Evolutionary conservation across 2,113 vertebrate genomes (phyloP).

Genomic region (Chionis minor): DNA sequence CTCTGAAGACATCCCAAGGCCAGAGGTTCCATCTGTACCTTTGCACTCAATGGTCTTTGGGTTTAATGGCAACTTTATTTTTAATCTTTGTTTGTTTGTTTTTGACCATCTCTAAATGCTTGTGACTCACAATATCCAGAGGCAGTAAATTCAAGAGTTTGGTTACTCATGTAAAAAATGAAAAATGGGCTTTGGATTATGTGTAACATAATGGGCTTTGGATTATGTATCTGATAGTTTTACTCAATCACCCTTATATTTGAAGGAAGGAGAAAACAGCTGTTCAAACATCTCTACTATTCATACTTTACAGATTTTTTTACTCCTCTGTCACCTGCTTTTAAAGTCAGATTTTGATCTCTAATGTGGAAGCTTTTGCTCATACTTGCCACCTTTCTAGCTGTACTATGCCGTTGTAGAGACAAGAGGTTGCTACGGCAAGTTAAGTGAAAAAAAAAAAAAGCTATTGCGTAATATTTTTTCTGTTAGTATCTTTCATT

Average conservation of each 20-base stretch:
- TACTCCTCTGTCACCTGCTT: not conserved
- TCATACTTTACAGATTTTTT: too few relatives aligned
- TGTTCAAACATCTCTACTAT: not conserved
- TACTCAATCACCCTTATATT: not conserved
- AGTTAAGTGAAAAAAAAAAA: not conserved
- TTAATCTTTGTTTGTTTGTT: not conserved
- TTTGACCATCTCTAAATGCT: not conserved
- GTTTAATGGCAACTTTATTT: not conserved
- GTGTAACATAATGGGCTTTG: not conserved
- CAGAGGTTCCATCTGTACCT: not conserved
- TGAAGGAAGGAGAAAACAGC: not conserved
- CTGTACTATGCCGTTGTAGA: not conserved
- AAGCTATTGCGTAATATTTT: not conserved
- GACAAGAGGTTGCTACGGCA: not conserved
- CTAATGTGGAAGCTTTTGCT: not conserved
- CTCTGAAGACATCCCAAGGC: not conserved
- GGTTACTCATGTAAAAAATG: not conserved
- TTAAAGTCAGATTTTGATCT: not conserved
- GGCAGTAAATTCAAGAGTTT: not conserved
- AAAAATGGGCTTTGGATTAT: not conserved
- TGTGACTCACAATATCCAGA: not conserved
- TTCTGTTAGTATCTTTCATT: not conserved
- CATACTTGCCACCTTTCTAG: not conserved
- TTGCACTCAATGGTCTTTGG: not conserved
- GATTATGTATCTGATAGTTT: not conserved